Percentiles rank a stretch among this genome's conserved stretches.
These are phyloP conservation scores for Motacilla tschutschensis DNA, from an alignment of 2,113 vertebrate species.

Conservation along the genomic window DNA sequence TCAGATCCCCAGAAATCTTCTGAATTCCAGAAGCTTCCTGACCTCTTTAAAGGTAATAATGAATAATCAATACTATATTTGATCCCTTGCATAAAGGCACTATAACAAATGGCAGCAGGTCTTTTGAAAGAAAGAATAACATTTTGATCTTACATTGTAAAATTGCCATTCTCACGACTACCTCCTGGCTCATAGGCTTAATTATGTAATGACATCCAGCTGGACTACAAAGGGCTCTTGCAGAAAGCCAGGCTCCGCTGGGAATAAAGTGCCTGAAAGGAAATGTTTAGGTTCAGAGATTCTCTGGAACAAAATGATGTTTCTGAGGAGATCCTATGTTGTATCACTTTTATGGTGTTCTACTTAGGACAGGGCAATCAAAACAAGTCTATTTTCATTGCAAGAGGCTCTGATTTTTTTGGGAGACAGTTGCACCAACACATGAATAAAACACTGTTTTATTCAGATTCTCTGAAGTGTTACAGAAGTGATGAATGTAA, in stretches of 20 bases:
- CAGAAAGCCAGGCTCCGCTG: constrained; percentile 15
- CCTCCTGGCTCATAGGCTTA: constrained; percentile 19
- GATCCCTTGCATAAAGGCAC: constrained; percentile 39
- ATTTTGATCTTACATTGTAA: constrained; percentile 45
- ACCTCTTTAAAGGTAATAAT: constrained; percentile 52
- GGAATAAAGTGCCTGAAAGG: background rate
- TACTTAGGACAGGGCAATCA: background rate
- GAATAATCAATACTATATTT: constrained; percentile 57
- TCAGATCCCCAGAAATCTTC: constrained; percentile 26
- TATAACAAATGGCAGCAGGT: constrained; percentile 16
- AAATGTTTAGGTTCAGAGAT: background rate
- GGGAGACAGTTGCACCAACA: background rate
- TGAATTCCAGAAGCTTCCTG: constrained; percentile 51
- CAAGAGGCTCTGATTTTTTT: background rate
- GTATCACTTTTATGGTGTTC: background rate
- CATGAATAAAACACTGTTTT: background rate
- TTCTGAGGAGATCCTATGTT: background rate
- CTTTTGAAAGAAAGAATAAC: constrained; percentile 30
- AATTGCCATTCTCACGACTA: background rate
- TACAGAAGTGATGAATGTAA: background rate
- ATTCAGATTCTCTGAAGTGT: background rate
- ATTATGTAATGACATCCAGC: constrained; percentile 36
- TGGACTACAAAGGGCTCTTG: constrained; percentile 7
- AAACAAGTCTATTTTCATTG: background rate
- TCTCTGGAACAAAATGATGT: background rate